Base-by-base conservation (phyloP, 2,113 vertebrate genomes). In the Prolemur simus region DNA sequence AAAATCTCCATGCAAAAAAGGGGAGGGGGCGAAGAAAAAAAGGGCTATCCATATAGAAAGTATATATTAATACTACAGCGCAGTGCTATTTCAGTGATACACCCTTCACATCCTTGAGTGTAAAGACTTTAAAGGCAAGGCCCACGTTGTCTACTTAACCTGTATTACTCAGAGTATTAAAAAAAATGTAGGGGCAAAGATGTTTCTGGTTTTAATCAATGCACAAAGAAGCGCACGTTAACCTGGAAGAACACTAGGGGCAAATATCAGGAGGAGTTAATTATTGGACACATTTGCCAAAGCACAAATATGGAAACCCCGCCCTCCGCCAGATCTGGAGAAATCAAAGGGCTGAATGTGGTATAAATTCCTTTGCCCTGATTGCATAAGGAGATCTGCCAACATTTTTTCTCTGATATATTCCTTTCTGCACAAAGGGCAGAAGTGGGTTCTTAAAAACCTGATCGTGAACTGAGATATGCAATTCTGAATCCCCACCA, bases 281-380 rank as follows among this genome's bases (percentile, higher is more conserved):
- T 97, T 87, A 71, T 56, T 92, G 87, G 29, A 83, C 95, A 29
- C 64, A 7, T 93, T 97, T 97, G 87, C 87, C 86, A 78, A 37
- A 89, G 87, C 82, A 81, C 58, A 90, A 98, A 77, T 91, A 80
- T 94, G 94, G 93, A 97, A 95, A 87, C 93, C 42, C 89, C 2
- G 29, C 95, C 92, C 95, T 96, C 84, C 39, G 81, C 77, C 92
- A 94, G 94, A 94, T 94, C 96, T 87, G 87, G 68, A 97, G 96
- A 97, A 97, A 97, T 97, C 97, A 97, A 96, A 96, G 95, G 87
- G 81, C 80, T 89, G 89, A 95, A 93, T 93, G 96, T 96, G 96
- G 96, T 92, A 94, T 92, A 92, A 97, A 97, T 98, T 97, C 96
- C 96, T 97, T 96, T 95, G 93, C 63, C 90, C 95, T 96, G 97